Conservation (phyloP, 2,888 invertebrate species). For the Subacronicta megacephala region DNA sequence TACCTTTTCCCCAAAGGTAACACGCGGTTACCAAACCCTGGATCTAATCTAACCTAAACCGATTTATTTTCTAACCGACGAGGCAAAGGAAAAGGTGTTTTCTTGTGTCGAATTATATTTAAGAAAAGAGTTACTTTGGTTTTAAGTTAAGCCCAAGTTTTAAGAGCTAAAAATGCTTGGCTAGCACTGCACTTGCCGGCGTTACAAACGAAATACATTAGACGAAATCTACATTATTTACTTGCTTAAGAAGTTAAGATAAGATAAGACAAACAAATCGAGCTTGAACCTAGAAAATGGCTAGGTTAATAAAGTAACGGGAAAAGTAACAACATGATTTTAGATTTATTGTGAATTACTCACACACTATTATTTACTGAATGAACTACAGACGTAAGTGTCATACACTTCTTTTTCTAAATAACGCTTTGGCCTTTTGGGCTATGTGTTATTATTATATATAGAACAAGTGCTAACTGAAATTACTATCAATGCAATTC, state of each 20-base stretch:
- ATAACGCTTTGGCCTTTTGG: too few species aligned
- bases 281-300: too few species aligned
- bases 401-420: too few species aligned
- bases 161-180: conserved; percentile 24
- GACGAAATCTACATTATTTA: not conserved
- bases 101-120: conserved; percentile 25
- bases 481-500: too few species aligned
- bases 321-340: too few species aligned
- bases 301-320: too few species aligned
- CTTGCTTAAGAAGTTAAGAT: not conserved
- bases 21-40: conserved; percentile 3
- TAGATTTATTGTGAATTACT: too few species aligned
- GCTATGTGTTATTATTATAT: too few species aligned
- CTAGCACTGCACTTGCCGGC: conserved; percentile 5
- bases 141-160: conserved; percentile 25
- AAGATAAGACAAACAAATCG: too few species aligned
- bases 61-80: conserved; percentile 23
- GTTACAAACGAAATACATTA: conserved; percentile 2
- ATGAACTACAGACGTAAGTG: too few species aligned
- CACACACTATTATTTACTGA: too few species aligned
- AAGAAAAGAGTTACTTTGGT: conserved; percentile 19
- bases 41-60: conserved; percentile 41
- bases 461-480: too few species aligned
- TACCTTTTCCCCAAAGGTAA: conserved; percentile 1
- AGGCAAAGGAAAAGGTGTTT: conserved; percentile 10